Percentiles rank a stretch among this genome's conserved stretches.
Conservation (phyloP, 2,888 invertebrate species). For the Pollenia amentaria region DNA sequence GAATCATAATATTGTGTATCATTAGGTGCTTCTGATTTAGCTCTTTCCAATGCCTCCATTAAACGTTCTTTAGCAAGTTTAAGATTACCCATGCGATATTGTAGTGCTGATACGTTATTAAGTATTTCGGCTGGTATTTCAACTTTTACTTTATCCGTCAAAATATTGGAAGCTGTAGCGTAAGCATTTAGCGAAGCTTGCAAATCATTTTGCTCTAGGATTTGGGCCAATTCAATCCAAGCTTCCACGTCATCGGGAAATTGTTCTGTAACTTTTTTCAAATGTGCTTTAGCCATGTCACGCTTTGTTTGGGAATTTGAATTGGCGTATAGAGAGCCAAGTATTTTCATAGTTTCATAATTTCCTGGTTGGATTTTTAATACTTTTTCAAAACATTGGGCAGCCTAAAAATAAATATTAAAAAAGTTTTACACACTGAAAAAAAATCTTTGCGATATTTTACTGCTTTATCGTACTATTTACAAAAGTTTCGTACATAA, state of each 20-base stretch:
- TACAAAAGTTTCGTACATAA: too few relatives aligned
- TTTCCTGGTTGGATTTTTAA: constrained; percentile 98
- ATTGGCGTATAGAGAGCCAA: constrained; percentile 97
- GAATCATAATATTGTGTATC: constrained; percentile 98
- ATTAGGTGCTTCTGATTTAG: constrained; percentile 92
- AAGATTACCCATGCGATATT: constrained; percentile 94
- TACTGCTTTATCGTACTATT: too few relatives aligned
- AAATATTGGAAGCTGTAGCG: constrained; percentile 95
- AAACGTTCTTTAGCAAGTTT: constrained; percentile 93
- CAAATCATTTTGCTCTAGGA: constrained; percentile 97
- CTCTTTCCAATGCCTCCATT: constrained; percentile 93
- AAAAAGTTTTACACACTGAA: too few relatives aligned
- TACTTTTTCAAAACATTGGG: constrained; percentile 99
- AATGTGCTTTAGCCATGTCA: constrained; percentile 96
- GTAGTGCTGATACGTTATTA: constrained; percentile 98
- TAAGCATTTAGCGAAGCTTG: constrained; percentile 96
- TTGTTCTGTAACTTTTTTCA: constrained; percentile 98
- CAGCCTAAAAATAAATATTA: constrained; percentile 88
- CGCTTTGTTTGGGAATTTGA: constrained; percentile 95
- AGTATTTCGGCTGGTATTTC: constrained; percentile 99
- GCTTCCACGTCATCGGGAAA: constrained; percentile 99
- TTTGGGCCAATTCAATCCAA: constrained; percentile 99
- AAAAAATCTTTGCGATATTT: too few relatives aligned
- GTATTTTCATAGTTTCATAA: constrained; percentile 99
- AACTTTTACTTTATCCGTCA: constrained; percentile 96